phyloP scores from a whole-genome alignment of 1,140 invertebrate genomes.

The Holcopasites calliopsidis region DNA sequence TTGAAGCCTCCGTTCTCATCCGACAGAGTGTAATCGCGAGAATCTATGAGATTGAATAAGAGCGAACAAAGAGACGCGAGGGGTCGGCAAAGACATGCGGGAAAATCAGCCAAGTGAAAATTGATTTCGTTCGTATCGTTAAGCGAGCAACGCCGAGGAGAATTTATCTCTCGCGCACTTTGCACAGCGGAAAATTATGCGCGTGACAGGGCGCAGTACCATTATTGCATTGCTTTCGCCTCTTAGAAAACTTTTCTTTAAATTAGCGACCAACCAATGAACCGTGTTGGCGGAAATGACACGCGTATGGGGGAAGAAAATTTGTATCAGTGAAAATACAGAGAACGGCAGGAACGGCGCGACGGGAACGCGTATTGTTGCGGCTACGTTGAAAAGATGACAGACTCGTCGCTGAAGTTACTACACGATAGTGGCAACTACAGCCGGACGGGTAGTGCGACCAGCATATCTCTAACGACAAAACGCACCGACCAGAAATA shows the following conservation, averaged over 20 bases:
- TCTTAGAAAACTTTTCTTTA: background rate
- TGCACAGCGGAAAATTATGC: background rate
- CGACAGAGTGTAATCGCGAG: background rate
- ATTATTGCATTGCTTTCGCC: constrained; percentile 5
- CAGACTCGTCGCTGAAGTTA: background rate
- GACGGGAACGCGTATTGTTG: background rate
- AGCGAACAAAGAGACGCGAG: background rate
- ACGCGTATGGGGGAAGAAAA: no score
- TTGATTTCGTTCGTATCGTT: background rate
- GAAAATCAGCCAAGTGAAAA: background rate
- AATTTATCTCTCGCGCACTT: background rate
- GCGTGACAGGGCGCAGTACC: background rate
- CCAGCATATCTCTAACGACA: background rate
- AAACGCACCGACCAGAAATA: background rate
- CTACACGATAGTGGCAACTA: background rate
- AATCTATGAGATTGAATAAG: background rate
- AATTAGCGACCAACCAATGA: background rate
- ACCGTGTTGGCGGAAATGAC: no score
- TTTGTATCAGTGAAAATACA: no score
- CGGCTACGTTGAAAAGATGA: background rate
- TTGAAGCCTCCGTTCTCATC: background rate
- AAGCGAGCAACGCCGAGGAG: background rate
- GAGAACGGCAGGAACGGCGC: no score
- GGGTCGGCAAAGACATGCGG: no score
- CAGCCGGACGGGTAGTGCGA: background rate